Conservation (phyloP, 2,797 vertebrate genomes). For the Neopelma chrysocephalum region DNA sequence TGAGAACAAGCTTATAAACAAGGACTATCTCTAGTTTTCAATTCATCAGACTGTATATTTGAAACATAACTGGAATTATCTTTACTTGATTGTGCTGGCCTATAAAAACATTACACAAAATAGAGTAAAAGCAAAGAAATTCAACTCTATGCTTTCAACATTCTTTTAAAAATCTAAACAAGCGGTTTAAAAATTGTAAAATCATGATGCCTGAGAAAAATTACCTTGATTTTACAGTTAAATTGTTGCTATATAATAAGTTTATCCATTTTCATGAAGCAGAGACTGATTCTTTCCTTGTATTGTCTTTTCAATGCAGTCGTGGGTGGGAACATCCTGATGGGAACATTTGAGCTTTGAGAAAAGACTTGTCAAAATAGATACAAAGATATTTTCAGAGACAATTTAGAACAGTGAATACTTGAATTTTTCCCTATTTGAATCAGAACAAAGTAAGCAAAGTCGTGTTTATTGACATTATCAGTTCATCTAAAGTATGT, state of each 20-base stretch:
- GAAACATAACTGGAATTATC: background rate
- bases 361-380: slow-evolving; percentile 35
- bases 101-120: background rate
- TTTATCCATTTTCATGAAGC: background rate
- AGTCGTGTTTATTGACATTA: background rate
- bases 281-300: background rate
- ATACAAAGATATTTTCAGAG: background rate
- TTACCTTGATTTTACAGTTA: background rate
- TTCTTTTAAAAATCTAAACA: background rate
- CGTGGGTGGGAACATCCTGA: background rate
- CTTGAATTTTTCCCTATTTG: background rate
- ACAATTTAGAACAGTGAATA: background rate
- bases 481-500: background rate
- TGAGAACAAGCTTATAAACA: background rate
- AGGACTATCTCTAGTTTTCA: background rate
- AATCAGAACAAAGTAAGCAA: slow-evolving; percentile 1
- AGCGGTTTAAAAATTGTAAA: background rate
- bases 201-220: background rate
- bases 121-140: background rate
- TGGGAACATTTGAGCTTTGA: background rate
- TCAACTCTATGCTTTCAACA: background rate
- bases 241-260: background rate
- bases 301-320: background rate
- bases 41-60: background rate
- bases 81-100: background rate